A percentile compares a stretch with the other conserved stretches of the same genome.
phyloP scores from a whole-genome alignment of 2,888 invertebrate genomes.

The Athrips mouffetella region DNA sequence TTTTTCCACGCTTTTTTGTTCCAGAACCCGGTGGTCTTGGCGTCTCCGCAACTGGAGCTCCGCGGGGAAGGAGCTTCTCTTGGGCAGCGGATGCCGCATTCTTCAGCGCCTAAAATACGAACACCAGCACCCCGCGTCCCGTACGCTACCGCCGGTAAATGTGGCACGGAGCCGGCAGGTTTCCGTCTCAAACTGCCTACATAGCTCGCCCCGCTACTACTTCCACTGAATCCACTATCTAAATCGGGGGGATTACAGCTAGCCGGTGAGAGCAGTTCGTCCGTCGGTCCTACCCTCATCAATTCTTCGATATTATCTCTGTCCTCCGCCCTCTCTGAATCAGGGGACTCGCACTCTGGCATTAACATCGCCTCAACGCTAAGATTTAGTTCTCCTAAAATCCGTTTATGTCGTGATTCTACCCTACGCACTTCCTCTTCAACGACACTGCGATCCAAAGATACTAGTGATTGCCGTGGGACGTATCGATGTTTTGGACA shows the following conservation, averaged over 20 bases:
- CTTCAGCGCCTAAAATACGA: conserved; percentile 66
- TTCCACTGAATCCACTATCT: conserved; percentile 90
- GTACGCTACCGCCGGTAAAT: conserved; percentile 73
- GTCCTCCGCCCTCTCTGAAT: conserved; percentile 81
- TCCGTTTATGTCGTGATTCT: conserved; percentile 88
- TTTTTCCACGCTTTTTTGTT: conserved; percentile 89
- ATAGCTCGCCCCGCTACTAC: conserved; percentile 89
- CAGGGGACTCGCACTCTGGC: conserved; percentile 85
- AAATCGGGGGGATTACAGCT: conserved; percentile 83
- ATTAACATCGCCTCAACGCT: conserved; percentile 94
- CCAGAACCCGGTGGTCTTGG: conserved; percentile 81
- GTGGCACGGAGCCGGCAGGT: conserved; percentile 71
- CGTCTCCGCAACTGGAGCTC: conserved; percentile 71
- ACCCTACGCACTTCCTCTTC: conserved; percentile 91
- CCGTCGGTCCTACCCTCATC: conserved; percentile 83
- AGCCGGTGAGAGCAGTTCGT: conserved; percentile 84
- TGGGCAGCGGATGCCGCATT: conserved; percentile 60
- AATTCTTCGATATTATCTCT: conserved; percentile 82
- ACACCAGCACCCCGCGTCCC: conserved; percentile 72
- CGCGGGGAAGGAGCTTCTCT: conserved; percentile 63
- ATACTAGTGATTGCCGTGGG: conserved; percentile 80
- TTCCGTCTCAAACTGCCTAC: conserved; percentile 83
- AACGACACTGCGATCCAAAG: conserved; percentile 84
- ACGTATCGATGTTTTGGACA: conserved; percentile 72
- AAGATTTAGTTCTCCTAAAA: conserved; percentile 90